Base-by-base conservation (phyloP, 1,140 invertebrate species). In the Drosophila carrolli region DNA sequence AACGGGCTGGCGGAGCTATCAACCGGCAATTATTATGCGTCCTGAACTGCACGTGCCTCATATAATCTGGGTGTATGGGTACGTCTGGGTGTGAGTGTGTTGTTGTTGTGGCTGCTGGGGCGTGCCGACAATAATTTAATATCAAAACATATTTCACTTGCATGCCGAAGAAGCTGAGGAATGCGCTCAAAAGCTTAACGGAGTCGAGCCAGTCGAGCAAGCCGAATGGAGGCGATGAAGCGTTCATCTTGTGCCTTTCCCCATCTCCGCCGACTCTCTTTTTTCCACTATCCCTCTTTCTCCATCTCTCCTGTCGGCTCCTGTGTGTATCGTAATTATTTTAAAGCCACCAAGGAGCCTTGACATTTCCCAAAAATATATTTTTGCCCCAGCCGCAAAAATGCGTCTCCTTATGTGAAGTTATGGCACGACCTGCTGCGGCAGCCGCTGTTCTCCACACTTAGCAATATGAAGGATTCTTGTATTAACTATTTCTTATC, bases 121-220 rank as follows among this genome's bases (percentile, higher is more conserved):
- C 68, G 84, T 80, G 72, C 76, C 84, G 62, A 84, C 77, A 89
- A 89, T 88, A 89, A 89, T 89, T 89, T 89, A 89, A 89, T 89
- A 89, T 84, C 77, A 89, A 89, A 89, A 89, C 84, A 89, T 89
- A 89, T 89, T 89, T 89, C 72, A 77, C 85, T 90, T 77, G 80
- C 81, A 89, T 89, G 84, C 84, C 84, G 79, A 84, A 73, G 84
- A 57, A 84, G 77, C 75, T 73, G 48, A 70, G 85, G 84, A 89
- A 89, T 89, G 77, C 77, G 74, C 62, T 67, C 61, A 68, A 76
- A 67, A 76, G 73, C 61, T 76, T 53, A 61, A 67, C 61, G 56
- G 62, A 50, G 38, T 48, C 47, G 37, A 40, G 41, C 55, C 47
- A 77, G 74, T 19, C 60, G 65, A 67, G 58, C 71, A 78, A 76